These are phyloP conservation scores for Cyaniris semiargus DNA, from an alignment of 2,888 invertebrate species.

Conservation along the genomic window DNA sequence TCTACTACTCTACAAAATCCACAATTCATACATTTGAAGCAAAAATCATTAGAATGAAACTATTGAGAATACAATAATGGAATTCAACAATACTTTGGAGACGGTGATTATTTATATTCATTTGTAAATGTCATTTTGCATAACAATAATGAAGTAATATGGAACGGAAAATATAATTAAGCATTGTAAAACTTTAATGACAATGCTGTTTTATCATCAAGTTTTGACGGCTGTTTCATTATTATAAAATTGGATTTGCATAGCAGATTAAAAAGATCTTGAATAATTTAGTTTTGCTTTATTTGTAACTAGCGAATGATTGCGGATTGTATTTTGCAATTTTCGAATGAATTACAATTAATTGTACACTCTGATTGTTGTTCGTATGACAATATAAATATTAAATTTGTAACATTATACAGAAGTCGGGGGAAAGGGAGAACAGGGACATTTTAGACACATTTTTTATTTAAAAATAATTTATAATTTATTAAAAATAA, in stretches of 20 bases:
- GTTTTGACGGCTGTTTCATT: slow-evolving; percentile 31
- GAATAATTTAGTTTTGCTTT: slow-evolving; percentile 29
- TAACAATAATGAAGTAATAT: slow-evolving; percentile 28
- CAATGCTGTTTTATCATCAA: slow-evolving; percentile 25
- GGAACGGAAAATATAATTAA: slow-evolving; percentile 27
- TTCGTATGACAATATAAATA: not conserved
- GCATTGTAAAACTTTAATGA: slow-evolving; percentile 32
- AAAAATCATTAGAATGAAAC: not conserved
- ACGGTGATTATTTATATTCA: slow-evolving; percentile 19
- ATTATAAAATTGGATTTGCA: slow-evolving; percentile 30
- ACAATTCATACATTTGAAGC: too few species aligned
- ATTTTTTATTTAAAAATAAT: too few species aligned
- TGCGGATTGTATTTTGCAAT: slow-evolving; percentile 7
- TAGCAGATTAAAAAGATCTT: slow-evolving; percentile 28
- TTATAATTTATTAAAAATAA: too few species aligned
- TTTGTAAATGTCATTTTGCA: slow-evolving; percentile 27
- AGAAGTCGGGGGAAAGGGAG: too few species aligned
- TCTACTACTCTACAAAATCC: too few species aligned
- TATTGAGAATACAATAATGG: not conserved
- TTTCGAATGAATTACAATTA: slow-evolving; percentile 19
- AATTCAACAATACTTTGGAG: slow-evolving; percentile 9
- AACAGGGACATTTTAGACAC: too few species aligned
- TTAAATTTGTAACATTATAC: not conserved
- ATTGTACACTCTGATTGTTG: not conserved
- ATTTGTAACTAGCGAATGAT: slow-evolving; percentile 22